Conservation (phyloP, 30 jellyfish, hydroid and myxozoan genomes). For the Nemopilema nomurai region DNA sequence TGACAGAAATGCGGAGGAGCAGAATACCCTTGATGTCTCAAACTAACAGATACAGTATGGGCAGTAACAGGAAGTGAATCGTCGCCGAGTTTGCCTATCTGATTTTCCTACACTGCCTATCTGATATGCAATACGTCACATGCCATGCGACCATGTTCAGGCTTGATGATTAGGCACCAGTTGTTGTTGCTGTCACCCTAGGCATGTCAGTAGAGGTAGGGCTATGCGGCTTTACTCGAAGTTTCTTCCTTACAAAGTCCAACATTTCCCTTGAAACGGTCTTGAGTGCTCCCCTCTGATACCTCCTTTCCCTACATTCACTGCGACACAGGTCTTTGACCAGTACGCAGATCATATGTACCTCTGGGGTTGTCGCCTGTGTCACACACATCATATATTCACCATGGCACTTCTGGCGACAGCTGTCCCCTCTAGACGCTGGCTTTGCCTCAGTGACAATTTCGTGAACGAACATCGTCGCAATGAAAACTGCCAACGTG, state of each 20-base stretch:
- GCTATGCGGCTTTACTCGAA: not conserved
- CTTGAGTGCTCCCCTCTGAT: slow-evolving; percentile 11
- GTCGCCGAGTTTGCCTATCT: not conserved
- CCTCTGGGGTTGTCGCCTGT: slow-evolving; percentile 25
- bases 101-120: not conserved
- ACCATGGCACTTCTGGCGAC: slow-evolving; percentile 39
- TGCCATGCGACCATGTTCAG: not conserved
- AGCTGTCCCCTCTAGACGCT: not conserved
- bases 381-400: slow-evolving; percentile 4
- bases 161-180: not conserved
- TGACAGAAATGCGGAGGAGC: no score
- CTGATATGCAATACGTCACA: not conserved
- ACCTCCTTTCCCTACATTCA: slow-evolving; percentile 12
- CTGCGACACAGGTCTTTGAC: slow-evolving; percentile 42
- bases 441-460: slow-evolving; percentile 3
- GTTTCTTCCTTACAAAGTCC: not conserved
- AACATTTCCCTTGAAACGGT: not conserved
- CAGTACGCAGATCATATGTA: slow-evolving; percentile 41
- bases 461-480: not conserved
- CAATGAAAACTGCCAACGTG: not conserved
- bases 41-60: no score
- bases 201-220: not conserved
- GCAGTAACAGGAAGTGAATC: not conserved
- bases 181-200: not conserved
- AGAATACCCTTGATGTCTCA: no score